Percentiles rank a stretch among this genome's conserved stretches.
Conservation (phyloP, 2,113 vertebrate genomes). For the Athene noctua region DNA sequence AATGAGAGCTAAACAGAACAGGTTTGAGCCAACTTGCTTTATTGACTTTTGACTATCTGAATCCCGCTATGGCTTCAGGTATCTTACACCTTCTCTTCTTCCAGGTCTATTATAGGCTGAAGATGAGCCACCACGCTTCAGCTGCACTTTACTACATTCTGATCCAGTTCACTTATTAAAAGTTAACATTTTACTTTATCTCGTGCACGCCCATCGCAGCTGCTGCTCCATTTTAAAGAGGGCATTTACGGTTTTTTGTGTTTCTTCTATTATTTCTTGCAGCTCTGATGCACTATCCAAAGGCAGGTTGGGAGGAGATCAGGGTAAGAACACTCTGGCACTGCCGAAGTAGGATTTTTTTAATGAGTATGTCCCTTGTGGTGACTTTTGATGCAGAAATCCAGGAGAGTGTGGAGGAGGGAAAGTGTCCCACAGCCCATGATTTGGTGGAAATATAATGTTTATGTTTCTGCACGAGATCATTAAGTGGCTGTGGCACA, state of each 20-base stretch:
- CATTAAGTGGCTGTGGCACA: not conserved
- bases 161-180: not conserved
- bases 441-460: not conserved
- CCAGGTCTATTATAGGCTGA: not conserved
- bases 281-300: not conserved
- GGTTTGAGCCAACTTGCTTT: slow-evolving; percentile 7
- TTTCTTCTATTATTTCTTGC: not conserved
- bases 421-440: not conserved
- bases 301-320: not conserved
- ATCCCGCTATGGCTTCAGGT: not conserved
- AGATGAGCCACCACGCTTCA: not conserved
- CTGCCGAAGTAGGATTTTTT: not conserved
- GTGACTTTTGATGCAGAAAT: not conserved
- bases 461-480: not conserved
- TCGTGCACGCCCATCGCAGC: not conserved
- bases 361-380: rapidly evolving
- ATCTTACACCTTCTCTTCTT: not conserved
- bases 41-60: not conserved
- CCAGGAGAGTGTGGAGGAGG: not conserved
- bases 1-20: slow-evolving; percentile 33
- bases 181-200: not conserved
- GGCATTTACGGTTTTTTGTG: not conserved
- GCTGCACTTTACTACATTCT: not conserved
- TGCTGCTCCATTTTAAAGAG: not conserved
- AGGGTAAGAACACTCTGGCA: not conserved